Evolutionary conservation across 2,797 vertebrate species (phyloP), one percentile per base, ranked within the genome.

Genomic region (Hypotaenidia okinawae): DNA sequence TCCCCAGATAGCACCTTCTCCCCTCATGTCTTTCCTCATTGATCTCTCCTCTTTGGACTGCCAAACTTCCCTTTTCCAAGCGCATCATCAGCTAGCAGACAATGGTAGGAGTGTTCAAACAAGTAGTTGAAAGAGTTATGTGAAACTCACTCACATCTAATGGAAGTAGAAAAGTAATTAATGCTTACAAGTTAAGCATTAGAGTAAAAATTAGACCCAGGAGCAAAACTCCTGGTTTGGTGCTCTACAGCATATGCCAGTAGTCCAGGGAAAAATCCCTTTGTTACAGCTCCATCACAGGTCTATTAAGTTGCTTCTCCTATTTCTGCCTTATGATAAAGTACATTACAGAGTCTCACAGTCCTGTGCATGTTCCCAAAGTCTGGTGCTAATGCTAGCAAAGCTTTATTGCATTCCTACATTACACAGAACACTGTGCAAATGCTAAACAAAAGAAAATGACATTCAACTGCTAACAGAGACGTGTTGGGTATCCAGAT

Each of bases 371-470:
- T 16, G 25, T 37, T 85, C 59, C 37, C 68, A 4, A 76, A 82
- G 18, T 25, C 76, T 84, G 19, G 14, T 77, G 80, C 59, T 78
- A 19, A 62, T 89, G 32, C 61, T 92, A 61, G 64, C 61, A 88
- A 84, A 91, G 41, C 30, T 87, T 72, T 43, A 24, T 62, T 78
- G 27, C 76, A 64, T 69, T 87, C 59, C 73, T 92, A 1, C 58
- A 32, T 66, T 55, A 77, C 49, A 84, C 5, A 82, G 70, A 90
- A 41, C 22, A 18, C 84, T 94, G 32, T 80, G 74, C 58, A 93
- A 94, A 85, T 16, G 13, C 80, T 90, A 54, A 93, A 90, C 91
- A 94, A 94, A 91, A 84, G 85, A 75, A 82, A 94, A 79, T 52
- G 1, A 64, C 73, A 84, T 87, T 81, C 80, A 94, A 86, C 84